Percentiles rank a stretch among this genome's conserved stretches.
Evolutionary conservation across 2,113 vertebrate genomes (phyloP).

Genomic region (Ranitomeya imitator): DNA sequence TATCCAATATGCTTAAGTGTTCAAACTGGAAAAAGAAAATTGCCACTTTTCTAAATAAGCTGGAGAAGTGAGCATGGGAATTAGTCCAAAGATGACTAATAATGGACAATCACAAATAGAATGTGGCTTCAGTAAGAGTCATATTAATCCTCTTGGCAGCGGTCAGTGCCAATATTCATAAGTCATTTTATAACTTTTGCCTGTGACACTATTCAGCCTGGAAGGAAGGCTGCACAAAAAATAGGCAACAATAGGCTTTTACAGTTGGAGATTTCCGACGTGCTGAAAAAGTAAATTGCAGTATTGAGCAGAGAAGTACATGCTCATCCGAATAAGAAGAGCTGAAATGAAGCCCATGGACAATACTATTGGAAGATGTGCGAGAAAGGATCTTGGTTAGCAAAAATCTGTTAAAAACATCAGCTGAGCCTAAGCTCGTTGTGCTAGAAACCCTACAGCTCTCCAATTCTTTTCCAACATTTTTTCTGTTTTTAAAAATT

Average conservation of each 20-base stretch:
- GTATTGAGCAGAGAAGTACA: neutral
- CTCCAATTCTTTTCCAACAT: neutral
- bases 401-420: neutral
- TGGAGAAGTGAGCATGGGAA: constrained; percentile 1
- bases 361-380: neutral
- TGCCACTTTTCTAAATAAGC: neutral
- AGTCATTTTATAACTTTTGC: constrained; percentile 24
- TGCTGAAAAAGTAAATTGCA: neutral
- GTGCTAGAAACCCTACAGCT: neutral
- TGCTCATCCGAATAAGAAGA: neutral
- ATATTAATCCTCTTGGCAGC: constrained; percentile 14
- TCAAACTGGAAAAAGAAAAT: neutral
- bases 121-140: constrained; percentile 1
- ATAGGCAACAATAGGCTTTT: constrained; percentile 20
- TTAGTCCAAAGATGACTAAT: neutral
- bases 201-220: constrained; percentile 14
- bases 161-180: constrained; percentile 21
- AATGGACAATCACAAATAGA: constrained; percentile 16
- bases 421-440: neutral
- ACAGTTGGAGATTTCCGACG: constrained; percentile 7
- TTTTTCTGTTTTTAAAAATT: neutral
- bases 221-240: neutral
- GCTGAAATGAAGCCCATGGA: constrained; percentile 5
- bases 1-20: neutral
- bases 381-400: neutral